Conservation (phyloP, 2,888 invertebrate genomes). For the Drosophila borealis region DNA sequence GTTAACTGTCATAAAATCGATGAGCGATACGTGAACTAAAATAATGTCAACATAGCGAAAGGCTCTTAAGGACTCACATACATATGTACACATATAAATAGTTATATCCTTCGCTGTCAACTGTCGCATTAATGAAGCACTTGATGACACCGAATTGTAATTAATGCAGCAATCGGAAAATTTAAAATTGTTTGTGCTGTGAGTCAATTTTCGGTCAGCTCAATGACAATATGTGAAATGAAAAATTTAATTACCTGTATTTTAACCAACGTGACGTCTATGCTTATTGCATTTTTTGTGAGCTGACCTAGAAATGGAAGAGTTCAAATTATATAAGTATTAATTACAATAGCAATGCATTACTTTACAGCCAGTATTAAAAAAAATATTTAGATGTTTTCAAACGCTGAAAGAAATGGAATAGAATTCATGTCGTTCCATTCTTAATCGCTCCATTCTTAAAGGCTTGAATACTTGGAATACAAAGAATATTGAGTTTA, state of each 20-base stretch:
- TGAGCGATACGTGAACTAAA: slow-evolving; percentile 31
- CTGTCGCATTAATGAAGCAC: slow-evolving; percentile 35
- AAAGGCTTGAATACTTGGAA: too few relatives aligned
- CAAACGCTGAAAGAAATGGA: too few relatives aligned
- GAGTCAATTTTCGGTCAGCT: slow-evolving; percentile 9
- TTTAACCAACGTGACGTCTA: slow-evolving; percentile 23
- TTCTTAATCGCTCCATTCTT: too few relatives aligned
- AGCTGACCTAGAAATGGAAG: slow-evolving; percentile 43
- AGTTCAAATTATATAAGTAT: not conserved
- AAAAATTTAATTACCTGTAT: slow-evolving; percentile 61
- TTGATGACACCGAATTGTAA: slow-evolving; percentile 36
- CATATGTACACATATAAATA: slow-evolving; percentile 8
- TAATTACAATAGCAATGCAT: not conserved
- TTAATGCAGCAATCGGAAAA: slow-evolving; percentile 32
- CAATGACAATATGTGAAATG: slow-evolving; percentile 11
- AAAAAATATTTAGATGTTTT: not conserved
- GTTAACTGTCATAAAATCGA: slow-evolving; percentile 54
- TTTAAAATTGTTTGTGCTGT: slow-evolving; percentile 10
- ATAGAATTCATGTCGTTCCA: too few relatives aligned
- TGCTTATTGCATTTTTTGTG: slow-evolving; percentile 28
- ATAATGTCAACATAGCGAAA: slow-evolving; percentile 28
- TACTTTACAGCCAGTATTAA: not conserved
- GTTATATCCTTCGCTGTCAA: slow-evolving; percentile 20
- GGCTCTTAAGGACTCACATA: slow-evolving; percentile 27
- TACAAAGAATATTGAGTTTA: too few relatives aligned